These are phyloP conservation scores for Dascillus cervinus DNA, from an alignment of 2,888 invertebrate genomes.

Conservation along the genomic window DNA sequence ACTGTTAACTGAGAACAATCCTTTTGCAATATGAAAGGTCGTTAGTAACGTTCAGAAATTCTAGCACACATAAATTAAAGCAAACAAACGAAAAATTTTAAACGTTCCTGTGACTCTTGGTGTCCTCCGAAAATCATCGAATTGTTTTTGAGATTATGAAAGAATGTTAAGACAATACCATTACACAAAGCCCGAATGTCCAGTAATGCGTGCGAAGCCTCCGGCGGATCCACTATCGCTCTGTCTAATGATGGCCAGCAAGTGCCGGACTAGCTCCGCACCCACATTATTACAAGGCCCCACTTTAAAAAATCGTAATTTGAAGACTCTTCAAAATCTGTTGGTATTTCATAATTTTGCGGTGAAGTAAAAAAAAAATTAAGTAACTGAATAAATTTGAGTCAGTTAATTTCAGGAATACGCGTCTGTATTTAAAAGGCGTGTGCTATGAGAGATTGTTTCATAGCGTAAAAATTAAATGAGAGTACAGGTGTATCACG, in stretches of 20 bases:
- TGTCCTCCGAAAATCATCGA: conserved; percentile 6
- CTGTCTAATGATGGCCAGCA: conserved; percentile 21
- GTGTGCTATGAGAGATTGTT: conserved; percentile 19
- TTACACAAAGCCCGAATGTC: conserved; percentile 16
- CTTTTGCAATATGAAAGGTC: conserved; percentile 13
- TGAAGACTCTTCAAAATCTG: no score
- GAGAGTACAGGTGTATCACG: conserved; percentile 23
- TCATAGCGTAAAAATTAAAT: conserved; percentile 19
- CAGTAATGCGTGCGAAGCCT: conserved; percentile 24
- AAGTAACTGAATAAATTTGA: no score
- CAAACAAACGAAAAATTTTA: background rate
- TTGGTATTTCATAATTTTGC: conserved; percentile 1
- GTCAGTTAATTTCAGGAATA: no score
- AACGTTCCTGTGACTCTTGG: background rate
- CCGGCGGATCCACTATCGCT: conserved; percentile 22
- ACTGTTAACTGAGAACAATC: conserved; percentile 18
- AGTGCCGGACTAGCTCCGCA: conserved; percentile 19
- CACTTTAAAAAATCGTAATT: conserved; percentile 8
- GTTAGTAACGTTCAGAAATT: conserved; percentile 17
- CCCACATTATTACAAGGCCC: conserved; percentile 20
- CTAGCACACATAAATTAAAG: conserved; percentile 12
- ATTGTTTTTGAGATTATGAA: conserved; percentile 12
- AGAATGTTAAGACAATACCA: conserved; percentile 20
- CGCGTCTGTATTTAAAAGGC: conserved; percentile 17
- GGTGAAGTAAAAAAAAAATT: conserved; percentile 1